Conservation (phyloP, 1,140 invertebrate genomes). For the Sarcophaga peregrina region DNA sequence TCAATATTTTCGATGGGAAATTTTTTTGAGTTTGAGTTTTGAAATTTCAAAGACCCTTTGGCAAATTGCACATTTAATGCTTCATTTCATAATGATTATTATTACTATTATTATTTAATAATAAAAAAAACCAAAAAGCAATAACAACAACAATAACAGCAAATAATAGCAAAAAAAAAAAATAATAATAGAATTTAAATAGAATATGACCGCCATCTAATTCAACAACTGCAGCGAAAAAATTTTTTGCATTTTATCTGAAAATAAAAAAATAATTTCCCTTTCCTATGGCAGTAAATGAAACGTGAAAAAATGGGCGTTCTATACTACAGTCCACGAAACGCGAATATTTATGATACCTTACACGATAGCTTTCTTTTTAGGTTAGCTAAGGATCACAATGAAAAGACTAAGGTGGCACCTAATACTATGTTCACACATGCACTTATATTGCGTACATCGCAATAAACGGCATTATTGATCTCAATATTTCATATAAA, state of each 20-base stretch:
- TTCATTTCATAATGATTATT: constrained; percentile 27
- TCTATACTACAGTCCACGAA: too few species aligned
- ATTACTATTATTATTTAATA: not conserved
- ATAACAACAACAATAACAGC: not conserved
- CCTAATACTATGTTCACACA: too few species aligned
- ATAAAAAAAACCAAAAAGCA: too few species aligned
- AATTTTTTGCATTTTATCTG: not conserved
- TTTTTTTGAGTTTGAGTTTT: constrained; percentile 1
- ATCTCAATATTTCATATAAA: too few species aligned
- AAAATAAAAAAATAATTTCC: not conserved
- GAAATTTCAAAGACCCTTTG: constrained; percentile 12
- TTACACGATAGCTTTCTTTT: too few species aligned
- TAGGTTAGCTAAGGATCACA: too few species aligned
- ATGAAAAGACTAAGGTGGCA: too few species aligned
- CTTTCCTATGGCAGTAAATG: not conserved
- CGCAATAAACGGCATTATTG: too few species aligned
- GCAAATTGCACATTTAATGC: constrained; percentile 35
- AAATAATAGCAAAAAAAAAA: constrained; percentile 1
- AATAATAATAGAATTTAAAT: not conserved
- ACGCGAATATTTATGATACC: too few species aligned
- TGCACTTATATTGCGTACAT: too few species aligned
- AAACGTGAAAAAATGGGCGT: not conserved
- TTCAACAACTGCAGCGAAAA: not conserved
- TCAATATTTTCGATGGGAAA: constrained; percentile 14
- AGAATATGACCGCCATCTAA: not conserved